phyloP scores from a whole-genome alignment of 2,888 invertebrate genomes.

The Habroteleia sp. region DNA sequence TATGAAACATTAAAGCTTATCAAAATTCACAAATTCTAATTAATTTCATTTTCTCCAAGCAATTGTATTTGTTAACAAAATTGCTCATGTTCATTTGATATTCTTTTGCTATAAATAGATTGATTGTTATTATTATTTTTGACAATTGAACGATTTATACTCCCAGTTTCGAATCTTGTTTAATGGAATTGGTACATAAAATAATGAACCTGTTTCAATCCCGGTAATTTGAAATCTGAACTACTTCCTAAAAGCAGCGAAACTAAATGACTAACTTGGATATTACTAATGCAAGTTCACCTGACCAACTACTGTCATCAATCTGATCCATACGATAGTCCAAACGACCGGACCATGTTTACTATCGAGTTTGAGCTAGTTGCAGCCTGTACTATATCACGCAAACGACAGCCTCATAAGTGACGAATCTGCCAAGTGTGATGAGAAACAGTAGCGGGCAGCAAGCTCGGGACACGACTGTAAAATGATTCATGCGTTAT shows the following conservation, averaged over 20 bases:
- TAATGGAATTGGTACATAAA: not conserved
- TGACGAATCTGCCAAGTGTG: conserved; percentile 28
- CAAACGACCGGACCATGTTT: conserved; percentile 3
- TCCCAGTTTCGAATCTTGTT: no score
- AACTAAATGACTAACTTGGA: conserved; percentile 6
- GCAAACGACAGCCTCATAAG: conserved; percentile 14
- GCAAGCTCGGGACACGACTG: not conserved
- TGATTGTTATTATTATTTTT: no score
- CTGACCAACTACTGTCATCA: conserved; percentile 5
- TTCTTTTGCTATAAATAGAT: no score
- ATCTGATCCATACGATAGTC: conserved; percentile 15
- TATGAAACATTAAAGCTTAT: no score
- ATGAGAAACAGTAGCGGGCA: conserved; percentile 20
- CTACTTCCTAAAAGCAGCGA: conserved; percentile 1
- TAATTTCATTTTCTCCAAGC: no score
- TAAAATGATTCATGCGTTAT: conserved; percentile 19
- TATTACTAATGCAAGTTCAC: not conserved
- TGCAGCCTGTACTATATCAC: conserved; percentile 4
- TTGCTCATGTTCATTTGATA: no score
- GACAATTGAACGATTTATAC: no score
- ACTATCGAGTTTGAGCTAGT: conserved; percentile 11
- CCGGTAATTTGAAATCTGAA: not conserved
- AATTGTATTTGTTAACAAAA: no score
- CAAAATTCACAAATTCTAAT: no score
- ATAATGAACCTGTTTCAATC: not conserved